Percentiles rank a stretch among this genome's conserved stretches.
Conservation (phyloP, 2,888 invertebrate genomes). For the Ectemnius lituratus region DNA sequence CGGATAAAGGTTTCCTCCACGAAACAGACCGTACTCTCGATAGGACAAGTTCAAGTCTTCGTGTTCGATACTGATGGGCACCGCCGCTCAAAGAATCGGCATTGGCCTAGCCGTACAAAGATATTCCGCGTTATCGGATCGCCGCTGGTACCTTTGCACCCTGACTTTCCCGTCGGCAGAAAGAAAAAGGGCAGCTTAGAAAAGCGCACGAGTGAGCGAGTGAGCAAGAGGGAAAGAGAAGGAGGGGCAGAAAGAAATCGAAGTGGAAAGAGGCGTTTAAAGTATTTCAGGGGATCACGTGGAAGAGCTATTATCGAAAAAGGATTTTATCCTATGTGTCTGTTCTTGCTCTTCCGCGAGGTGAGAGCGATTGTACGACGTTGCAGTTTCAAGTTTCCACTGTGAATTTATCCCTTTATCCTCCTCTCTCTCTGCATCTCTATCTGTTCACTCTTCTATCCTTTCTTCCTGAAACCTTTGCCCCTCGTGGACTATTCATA, state of each 20-base stretch:
- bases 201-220: not conserved
- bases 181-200: conserved; percentile 22
- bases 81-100: conserved; percentile 49
- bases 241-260: not conserved
- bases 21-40: conserved; percentile 37
- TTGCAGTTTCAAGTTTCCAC: conserved; percentile 42
- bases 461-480: too few relatives aligned
- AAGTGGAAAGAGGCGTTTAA: conserved; percentile 36
- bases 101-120: conserved; percentile 39
- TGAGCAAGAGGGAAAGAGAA: not conserved
- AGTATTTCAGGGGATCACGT: conserved; percentile 50
- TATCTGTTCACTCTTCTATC: too few relatives aligned
- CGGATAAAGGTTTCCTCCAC: conserved; percentile 42
- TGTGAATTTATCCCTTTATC: conserved; percentile 27
- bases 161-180: conserved; percentile 24
- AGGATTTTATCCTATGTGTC: conserved; percentile 43
- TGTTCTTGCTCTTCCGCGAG: conserved; percentile 28
- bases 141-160: conserved; percentile 38
- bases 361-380: conserved; percentile 32
- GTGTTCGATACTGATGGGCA: conserved; percentile 33
- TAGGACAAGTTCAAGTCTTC: conserved; percentile 36
- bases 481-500: conserved; percentile 35
- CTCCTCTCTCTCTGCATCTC: too few relatives aligned
- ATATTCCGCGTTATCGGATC: conserved; percentile 55
- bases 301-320: conserved; percentile 54